These are phyloP conservation scores for Muntiacus reevesi DNA, from an alignment of 2,113 vertebrate genomes.

Conservation along the genomic window DNA sequence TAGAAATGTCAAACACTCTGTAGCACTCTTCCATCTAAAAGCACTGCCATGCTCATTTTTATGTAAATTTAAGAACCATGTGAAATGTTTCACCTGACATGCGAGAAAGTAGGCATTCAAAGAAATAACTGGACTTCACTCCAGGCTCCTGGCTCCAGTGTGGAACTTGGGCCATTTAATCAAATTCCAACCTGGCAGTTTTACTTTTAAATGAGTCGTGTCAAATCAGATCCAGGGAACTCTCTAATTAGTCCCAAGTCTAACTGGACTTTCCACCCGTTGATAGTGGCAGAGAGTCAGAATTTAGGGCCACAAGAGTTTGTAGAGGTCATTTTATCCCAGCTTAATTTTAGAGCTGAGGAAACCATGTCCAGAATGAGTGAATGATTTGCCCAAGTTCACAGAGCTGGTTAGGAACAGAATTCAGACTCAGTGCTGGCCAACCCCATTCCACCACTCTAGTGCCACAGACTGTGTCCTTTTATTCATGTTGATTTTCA, in stretches of 20 bases:
- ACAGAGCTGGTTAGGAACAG: background rate
- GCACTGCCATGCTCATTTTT: background rate
- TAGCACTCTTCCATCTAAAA: background rate
- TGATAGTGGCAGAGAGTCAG: background rate
- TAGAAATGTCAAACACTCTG: background rate
- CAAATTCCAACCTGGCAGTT: background rate
- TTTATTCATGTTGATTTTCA: background rate
- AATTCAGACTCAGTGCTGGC: background rate
- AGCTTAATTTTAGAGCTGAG: background rate
- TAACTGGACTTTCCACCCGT: background rate
- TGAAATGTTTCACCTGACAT: background rate
- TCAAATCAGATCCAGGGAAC: background rate
- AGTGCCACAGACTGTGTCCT: background rate
- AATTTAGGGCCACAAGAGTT: background rate
- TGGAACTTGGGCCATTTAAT: background rate
- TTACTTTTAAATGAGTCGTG: background rate
- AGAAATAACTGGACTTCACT: background rate
- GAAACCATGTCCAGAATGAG: background rate
- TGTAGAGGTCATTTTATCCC: background rate
- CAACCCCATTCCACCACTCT: background rate
- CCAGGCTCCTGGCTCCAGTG: background rate
- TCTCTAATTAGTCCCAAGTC: background rate
- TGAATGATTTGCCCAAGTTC: background rate
- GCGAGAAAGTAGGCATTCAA: background rate
- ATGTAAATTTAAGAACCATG: background rate